These are phyloP conservation scores for Syngnathus floridae DNA, from an alignment of 2,113 vertebrate genomes.

Conservation along the genomic window DNA sequence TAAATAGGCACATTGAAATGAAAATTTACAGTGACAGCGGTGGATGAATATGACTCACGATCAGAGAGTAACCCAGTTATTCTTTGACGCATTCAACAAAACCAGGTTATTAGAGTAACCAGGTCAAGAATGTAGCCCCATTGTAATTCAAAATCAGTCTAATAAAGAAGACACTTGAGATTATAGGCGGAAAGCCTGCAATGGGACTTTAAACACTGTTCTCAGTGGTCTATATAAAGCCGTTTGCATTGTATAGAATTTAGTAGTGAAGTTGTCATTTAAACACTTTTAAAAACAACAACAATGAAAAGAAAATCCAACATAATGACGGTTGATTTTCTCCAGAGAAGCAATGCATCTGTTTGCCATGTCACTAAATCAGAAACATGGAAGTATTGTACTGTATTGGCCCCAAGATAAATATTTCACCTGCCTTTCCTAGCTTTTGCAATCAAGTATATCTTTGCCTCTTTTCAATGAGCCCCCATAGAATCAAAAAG, in stretches of 20 bases:
- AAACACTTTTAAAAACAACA: background rate
- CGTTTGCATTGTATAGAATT: no score
- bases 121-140: constrained; percentile 21
- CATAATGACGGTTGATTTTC: background rate
- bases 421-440: background rate
- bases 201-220: background rate
- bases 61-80: constrained; percentile 24
- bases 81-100: constrained; percentile 15
- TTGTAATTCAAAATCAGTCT: constrained; percentile 25
- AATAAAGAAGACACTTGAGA: background rate
- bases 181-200: background rate
- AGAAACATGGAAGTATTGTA: background rate
- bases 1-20: background rate
- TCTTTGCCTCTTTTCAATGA: background rate
- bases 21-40: background rate
- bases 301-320: background rate
- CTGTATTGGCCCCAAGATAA: background rate
- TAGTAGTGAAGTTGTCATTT: background rate
- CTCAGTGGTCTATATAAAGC: background rate
- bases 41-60: constrained; percentile 2
- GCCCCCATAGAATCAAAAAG: background rate
- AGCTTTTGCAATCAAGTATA: background rate
- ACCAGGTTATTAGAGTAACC: constrained; percentile 36
- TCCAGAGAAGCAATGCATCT: background rate
- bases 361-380: background rate